Evolutionary conservation across 2,797 vertebrate genomes (phyloP).

Genomic region (Sebastes diaconus): DNA sequence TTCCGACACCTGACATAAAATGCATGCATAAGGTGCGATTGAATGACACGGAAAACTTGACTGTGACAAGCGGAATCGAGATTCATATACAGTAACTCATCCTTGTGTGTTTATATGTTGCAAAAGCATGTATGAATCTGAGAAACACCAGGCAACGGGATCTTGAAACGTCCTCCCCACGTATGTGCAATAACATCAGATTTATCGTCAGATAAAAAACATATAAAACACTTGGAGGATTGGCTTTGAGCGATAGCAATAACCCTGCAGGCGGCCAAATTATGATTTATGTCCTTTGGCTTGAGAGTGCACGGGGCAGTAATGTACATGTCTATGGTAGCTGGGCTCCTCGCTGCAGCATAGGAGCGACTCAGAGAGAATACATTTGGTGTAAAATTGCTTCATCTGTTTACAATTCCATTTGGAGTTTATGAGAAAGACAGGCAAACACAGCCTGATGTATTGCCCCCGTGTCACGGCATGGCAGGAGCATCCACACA

Average conservation of each 20-base stretch:
- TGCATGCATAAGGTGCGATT: conserved; percentile 49
- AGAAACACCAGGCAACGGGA: conserved; percentile 49
- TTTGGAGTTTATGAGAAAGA: conserved; percentile 84
- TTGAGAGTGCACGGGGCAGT: conserved; percentile 67
- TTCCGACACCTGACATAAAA: conserved; percentile 54
- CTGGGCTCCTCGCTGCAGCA: conserved; percentile 54
- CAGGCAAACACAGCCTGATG: conserved; percentile 83
- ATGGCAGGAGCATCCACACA: conserved; percentile 85
- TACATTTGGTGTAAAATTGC: conserved; percentile 81
- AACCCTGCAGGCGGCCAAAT: conserved; percentile 76
- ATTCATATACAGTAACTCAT: conserved; percentile 41
- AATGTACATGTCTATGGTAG: conserved; percentile 65
- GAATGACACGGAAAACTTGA: conserved; percentile 75
- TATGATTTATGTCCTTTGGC: conserved; percentile 81
- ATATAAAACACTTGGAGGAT: conserved; percentile 68
- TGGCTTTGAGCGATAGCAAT: conserved; percentile 81
- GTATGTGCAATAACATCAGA: conserved; percentile 73
- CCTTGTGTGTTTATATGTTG: conserved; percentile 5
- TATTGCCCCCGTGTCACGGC: conserved; percentile 82
- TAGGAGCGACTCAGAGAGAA: conserved; percentile 67
- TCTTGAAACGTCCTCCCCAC: conserved; percentile 51
- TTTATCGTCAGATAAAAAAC: conserved; percentile 79
- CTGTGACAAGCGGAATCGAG: conserved; percentile 54
- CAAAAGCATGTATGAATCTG: conserved; percentile 9
- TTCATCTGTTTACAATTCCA: conserved; percentile 86